Conservation (phyloP, 2,113 vertebrate genomes). For the Trematocara variabile region DNA sequence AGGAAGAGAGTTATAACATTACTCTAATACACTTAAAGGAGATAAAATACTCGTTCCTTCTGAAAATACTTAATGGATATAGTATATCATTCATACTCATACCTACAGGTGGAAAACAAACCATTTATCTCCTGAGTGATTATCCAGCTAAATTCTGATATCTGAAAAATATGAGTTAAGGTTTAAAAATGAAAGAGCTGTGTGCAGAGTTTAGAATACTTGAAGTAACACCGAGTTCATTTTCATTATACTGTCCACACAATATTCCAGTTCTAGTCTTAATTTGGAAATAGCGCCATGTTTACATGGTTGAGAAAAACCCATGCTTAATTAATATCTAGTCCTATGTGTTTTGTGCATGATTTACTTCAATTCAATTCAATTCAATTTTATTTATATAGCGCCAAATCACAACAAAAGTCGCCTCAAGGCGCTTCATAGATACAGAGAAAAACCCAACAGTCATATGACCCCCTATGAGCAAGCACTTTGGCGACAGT, state of each 20-base stretch:
- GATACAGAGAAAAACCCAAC: too few species aligned
- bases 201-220: not conserved
- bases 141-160: not conserved
- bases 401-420: too few species aligned
- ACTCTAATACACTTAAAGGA: conserved; percentile 1
- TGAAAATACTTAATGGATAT: not conserved
- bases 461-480: too few species aligned
- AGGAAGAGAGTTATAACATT: conserved; percentile 48
- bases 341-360: not conserved
- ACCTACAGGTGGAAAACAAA: not conserved
- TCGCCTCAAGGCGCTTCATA: too few species aligned
- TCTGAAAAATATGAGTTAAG: not conserved
- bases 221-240: not conserved
- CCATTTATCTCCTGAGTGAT: not conserved
- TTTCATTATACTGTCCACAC: not conserved
- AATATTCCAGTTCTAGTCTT: not conserved
- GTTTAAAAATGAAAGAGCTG: not conserved
- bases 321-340: not conserved
- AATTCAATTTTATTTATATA: too few species aligned
- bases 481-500: too few species aligned
- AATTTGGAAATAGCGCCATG: not conserved
- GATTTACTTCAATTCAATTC: not conserved
- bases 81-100: not conserved
- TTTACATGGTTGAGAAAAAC: not conserved
- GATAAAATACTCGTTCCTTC: not conserved